A percentile compares a stretch with the other conserved stretches of the same genome.
phyloP scores from a whole-genome alignment of 2,888 invertebrate species.

The Apamea anceps region DNA sequence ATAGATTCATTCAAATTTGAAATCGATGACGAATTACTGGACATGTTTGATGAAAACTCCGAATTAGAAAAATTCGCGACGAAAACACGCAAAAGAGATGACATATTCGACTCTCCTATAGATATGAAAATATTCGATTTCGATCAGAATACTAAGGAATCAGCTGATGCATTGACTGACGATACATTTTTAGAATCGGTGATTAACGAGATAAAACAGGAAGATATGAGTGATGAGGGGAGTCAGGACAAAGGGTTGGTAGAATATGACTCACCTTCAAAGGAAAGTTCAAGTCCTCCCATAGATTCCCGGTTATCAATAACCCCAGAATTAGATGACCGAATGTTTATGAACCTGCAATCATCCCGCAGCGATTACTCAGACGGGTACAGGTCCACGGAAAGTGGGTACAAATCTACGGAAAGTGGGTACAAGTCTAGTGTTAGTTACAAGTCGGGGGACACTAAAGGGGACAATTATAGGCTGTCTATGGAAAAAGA shows the following conservation, averaged over 20 bases:
- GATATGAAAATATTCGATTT: slow-evolving; percentile 74
- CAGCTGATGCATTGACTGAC: slow-evolving; percentile 79
- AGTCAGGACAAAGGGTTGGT: slow-evolving; percentile 84
- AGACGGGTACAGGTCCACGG: slow-evolving; percentile 66
- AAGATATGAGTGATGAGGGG: slow-evolving; percentile 80
- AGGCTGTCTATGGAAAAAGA: slow-evolving; percentile 79
- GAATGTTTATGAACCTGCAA: slow-evolving; percentile 59
- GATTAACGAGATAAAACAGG: slow-evolving; percentile 87
- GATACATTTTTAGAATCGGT: slow-evolving; percentile 86
- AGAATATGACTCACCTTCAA: slow-evolving; percentile 86
- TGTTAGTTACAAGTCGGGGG: slow-evolving; percentile 56
- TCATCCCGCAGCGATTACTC: slow-evolving; percentile 67
- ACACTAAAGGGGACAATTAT: slow-evolving; percentile 66
- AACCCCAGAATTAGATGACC: slow-evolving; percentile 83
- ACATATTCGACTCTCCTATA: slow-evolving; percentile 73
- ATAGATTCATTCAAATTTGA: slow-evolving; percentile 86
- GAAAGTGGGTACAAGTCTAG: slow-evolving; percentile 66
- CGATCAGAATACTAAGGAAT: slow-evolving; percentile 74
- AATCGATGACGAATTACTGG: slow-evolving; percentile 83
- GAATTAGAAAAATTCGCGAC: slow-evolving; percentile 74
- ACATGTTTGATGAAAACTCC: slow-evolving; percentile 79
- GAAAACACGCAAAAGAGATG: slow-evolving; percentile 66
- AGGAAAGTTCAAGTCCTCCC: slow-evolving; percentile 70
- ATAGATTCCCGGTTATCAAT: slow-evolving; percentile 71
- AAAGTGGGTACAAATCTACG: slow-evolving; percentile 69